Percentiles rank a stretch among this genome's conserved stretches.
phyloP scores from a whole-genome alignment of 2,797 vertebrate genomes.

The Gobio occitaniae region DNA sequence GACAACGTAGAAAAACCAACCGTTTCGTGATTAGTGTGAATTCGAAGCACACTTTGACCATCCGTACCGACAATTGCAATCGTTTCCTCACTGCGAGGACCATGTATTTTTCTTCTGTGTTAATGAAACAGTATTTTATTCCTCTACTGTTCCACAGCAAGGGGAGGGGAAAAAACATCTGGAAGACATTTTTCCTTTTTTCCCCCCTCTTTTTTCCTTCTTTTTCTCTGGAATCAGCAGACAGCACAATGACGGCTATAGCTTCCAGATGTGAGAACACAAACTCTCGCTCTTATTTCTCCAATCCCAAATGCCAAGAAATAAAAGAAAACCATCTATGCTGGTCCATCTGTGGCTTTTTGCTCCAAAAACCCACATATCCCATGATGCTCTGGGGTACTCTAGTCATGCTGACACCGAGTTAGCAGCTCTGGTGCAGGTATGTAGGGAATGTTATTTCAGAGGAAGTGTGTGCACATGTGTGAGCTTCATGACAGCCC shows the following conservation, averaged over 20 bases:
- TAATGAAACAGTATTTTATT: conserved; percentile 74
- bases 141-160: conserved; percentile 72
- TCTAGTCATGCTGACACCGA: conserved; percentile 37
- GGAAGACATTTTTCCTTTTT: conserved; percentile 79
- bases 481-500: conserved; percentile 45
- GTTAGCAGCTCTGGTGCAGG: conserved; percentile 67
- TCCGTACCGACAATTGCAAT: neutral
- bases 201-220: conserved; percentile 55
- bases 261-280: conserved; percentile 79
- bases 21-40: conserved; percentile 7
- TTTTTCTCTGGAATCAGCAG: conserved; percentile 79
- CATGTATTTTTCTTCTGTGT: conserved; percentile 73
- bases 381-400: conserved; percentile 37
- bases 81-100: conserved; percentile 55
- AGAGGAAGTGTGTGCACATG: conserved; percentile 63
- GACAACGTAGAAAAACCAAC: neutral
- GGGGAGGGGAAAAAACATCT: conserved; percentile 83
- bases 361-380: conserved; percentile 7
- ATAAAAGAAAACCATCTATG: conserved; percentile 8
- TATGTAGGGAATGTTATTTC: conserved; percentile 79
- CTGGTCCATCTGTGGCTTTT: conserved; percentile 12
- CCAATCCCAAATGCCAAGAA: neutral
- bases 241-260: conserved; percentile 81
- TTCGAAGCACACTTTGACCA: neutral
- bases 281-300: conserved; percentile 23